Conservation (phyloP, 2,113 vertebrate genomes). For the Microtus oregoni region DNA sequence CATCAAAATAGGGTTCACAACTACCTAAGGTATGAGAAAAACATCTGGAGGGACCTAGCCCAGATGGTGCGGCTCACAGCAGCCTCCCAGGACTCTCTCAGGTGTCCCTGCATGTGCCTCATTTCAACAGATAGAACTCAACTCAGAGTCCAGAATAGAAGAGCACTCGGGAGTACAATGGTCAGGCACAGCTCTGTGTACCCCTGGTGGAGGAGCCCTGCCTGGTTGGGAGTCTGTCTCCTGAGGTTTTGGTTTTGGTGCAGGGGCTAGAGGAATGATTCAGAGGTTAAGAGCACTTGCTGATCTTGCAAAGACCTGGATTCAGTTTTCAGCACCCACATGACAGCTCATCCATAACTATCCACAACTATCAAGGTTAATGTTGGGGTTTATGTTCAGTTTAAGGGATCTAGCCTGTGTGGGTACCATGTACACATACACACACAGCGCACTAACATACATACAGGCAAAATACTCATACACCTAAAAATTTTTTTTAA, state of each 20-base stretch:
- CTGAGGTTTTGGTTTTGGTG: background rate
- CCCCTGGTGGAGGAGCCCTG: background rate
- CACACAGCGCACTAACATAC: background rate
- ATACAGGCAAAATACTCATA: background rate
- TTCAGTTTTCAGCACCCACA: background rate
- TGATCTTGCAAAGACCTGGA: background rate
- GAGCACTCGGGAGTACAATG: background rate
- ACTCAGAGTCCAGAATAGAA: background rate
- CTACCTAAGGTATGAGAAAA: background rate
- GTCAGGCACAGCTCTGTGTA: background rate
- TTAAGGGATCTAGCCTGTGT: background rate
- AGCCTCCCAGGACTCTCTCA: background rate
- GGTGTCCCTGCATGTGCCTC: background rate
- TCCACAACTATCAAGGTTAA: background rate
- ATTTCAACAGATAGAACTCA: background rate
- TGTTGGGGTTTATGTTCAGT: background rate
- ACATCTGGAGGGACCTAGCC: background rate
- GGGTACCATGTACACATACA: background rate
- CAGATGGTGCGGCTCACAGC: background rate
- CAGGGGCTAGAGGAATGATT: background rate
- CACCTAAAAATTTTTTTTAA: background rate
- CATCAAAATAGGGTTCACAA: background rate
- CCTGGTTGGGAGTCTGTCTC: background rate
- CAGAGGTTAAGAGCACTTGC: background rate
- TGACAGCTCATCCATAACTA: background rate